These are phyloP conservation scores for Silvanus unidentatus DNA, from an alignment of 2,888 invertebrate species.

Conservation along the genomic window DNA sequence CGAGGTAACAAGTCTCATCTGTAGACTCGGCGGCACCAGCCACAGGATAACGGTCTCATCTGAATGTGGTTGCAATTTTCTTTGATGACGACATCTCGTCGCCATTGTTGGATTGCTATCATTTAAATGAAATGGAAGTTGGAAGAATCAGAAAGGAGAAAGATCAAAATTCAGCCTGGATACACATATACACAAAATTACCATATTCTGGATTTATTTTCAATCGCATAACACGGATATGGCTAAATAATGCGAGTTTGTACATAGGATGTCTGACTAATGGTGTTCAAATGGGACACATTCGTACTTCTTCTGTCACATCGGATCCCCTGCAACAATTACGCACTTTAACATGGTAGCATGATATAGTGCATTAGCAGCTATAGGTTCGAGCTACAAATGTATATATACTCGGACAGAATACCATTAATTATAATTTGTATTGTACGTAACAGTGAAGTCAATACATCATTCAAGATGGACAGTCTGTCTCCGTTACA, in stretches of 20 bases:
- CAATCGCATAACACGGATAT: slow-evolving; percentile 11
- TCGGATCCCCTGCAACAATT: too few relatives aligned
- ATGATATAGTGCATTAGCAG: not conserved
- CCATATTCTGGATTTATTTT: slow-evolving; percentile 28
- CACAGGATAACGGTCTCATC: slow-evolving; percentile 19
- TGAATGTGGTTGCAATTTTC: slow-evolving; percentile 27
- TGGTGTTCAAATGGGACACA: too few relatives aligned
- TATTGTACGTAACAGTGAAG: slow-evolving; percentile 20
- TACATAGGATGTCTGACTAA: too few relatives aligned
- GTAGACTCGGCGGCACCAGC: slow-evolving; percentile 13
- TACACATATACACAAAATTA: slow-evolving; percentile 25
- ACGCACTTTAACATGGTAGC: too few relatives aligned
- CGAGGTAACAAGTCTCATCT: slow-evolving; percentile 13
- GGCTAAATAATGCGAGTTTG: slow-evolving; percentile 6
- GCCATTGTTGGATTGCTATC: slow-evolving; percentile 25
- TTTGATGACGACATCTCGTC: slow-evolving; percentile 25
- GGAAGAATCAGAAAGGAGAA: slow-evolving; percentile 26
- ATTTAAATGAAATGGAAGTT: slow-evolving; percentile 29
- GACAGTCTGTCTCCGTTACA: slow-evolving; percentile 17
- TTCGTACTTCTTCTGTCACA: too few relatives aligned
- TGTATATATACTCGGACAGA: not conserved
- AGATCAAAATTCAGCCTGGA: slow-evolving; percentile 22
- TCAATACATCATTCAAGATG: slow-evolving; percentile 22
- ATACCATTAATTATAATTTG: slow-evolving; percentile 26
- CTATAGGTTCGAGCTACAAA: too few relatives aligned